Conservation (phyloP, 2,113 vertebrate genomes). For the Salvator merianae region DNA sequence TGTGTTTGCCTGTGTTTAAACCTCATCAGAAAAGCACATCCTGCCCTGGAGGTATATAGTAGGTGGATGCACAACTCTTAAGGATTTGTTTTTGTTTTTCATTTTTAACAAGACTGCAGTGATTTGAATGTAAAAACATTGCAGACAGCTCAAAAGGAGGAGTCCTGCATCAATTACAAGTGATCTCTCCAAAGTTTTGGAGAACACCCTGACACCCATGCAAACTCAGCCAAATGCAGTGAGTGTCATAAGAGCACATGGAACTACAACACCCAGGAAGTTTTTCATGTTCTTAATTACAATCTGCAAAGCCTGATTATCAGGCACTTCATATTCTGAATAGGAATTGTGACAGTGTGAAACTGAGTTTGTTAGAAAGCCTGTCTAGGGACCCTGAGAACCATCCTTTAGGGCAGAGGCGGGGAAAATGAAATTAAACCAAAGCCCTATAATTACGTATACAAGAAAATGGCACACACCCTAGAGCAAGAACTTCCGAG, state of each 20-base stretch:
- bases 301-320: background rate
- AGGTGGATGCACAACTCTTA: background rate
- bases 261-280: background rate
- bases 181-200: background rate
- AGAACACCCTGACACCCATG: background rate
- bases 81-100: background rate
- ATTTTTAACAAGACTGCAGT: background rate
- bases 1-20: background rate
- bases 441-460: background rate
- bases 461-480: background rate
- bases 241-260: background rate
- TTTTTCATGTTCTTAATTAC: background rate
- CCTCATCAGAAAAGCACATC: background rate
- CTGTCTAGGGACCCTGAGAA: background rate
- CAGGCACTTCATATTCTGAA: background rate
- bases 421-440: background rate
- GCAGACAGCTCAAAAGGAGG: background rate
- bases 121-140: background rate
- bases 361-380: background rate
- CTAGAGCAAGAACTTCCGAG: constrained; percentile 7
- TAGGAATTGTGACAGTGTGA: background rate
- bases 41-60: background rate
- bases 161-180: background rate
- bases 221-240: background rate
- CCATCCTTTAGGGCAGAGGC: background rate